phyloP scores from a whole-genome alignment of 2,888 invertebrate genomes.

The Calameuta pallipes region DNA sequence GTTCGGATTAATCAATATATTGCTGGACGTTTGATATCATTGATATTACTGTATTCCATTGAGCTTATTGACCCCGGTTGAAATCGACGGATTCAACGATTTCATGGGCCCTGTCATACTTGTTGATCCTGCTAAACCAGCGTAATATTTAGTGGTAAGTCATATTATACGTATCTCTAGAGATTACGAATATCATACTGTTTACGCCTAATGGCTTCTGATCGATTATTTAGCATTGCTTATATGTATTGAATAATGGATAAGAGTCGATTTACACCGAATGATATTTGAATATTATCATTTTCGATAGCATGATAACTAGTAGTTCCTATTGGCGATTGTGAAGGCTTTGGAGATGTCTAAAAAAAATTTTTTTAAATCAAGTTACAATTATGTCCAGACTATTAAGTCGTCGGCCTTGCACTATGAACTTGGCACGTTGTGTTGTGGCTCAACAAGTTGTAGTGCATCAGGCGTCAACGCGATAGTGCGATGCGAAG shows the following conservation, averaged over 20 bases:
- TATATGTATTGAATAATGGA: background rate
- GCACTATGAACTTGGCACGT: background rate
- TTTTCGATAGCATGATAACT: background rate
- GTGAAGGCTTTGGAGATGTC: slow-evolving; percentile 1
- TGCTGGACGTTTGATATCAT: background rate
- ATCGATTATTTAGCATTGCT: background rate
- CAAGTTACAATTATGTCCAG: background rate
- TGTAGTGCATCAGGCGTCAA: background rate
- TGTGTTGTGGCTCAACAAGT: background rate
- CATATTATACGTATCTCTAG: too few relatives aligned
- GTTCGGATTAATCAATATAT: background rate
- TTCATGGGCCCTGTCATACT: background rate
- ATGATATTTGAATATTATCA: background rate
- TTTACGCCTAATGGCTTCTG: background rate
- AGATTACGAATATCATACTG: background rate
- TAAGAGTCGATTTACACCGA: background rate
- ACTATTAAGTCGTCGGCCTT: slow-evolving; percentile 4
- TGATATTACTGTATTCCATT: background rate
- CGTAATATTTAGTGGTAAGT: background rate
- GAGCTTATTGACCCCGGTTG: background rate
- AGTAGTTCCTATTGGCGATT: background rate
- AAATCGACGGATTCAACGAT: background rate
- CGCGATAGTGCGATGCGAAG: background rate
- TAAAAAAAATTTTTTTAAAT: background rate
- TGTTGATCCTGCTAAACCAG: background rate